phyloP scores from a whole-genome alignment of 2,113 vertebrate species.

The Epinephelus moara region DNA sequence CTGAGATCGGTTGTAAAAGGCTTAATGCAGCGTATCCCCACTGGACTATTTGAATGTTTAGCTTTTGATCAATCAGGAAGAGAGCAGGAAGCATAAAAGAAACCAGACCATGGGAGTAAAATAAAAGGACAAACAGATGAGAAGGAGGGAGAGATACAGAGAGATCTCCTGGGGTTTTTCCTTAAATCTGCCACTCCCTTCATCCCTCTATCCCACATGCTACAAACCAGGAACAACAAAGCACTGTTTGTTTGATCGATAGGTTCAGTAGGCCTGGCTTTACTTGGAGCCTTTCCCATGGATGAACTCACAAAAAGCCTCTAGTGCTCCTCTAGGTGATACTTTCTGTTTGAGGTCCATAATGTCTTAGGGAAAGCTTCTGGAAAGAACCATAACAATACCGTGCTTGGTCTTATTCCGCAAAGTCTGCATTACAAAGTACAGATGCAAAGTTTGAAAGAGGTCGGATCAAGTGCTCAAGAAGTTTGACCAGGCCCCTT shows the following conservation, averaged over 20 bases:
- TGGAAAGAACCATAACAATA: too few relatives aligned
- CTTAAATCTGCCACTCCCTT: slow-evolving; percentile 64
- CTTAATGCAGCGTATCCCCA: slow-evolving; percentile 2
- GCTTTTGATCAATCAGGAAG: slow-evolving; percentile 54
- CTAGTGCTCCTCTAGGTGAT: neutral
- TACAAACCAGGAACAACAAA: slow-evolving; percentile 59
- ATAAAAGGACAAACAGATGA: slow-evolving; percentile 54
- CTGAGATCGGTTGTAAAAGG: neutral
- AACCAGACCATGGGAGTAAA: slow-evolving; percentile 47
- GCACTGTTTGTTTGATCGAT: slow-evolving; percentile 67
- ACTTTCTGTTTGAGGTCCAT: neutral
- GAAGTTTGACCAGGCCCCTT: too few relatives aligned
- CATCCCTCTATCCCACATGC: slow-evolving; percentile 61
- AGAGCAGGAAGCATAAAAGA: slow-evolving; percentile 36
- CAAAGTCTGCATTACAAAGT: neutral
- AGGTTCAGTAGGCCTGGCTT: slow-evolving; percentile 46
- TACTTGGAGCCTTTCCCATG: slow-evolving; percentile 47
- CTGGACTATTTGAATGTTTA: slow-evolving; percentile 1
- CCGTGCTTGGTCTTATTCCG: too few relatives aligned
- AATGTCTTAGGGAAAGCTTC: neutral
- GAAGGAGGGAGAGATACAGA: slow-evolving; percentile 7
- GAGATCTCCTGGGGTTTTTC: slow-evolving; percentile 52
- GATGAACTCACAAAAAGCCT: slow-evolving; percentile 17
- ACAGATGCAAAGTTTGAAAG: neutral
- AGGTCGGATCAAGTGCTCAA: too few relatives aligned